Conservation (phyloP, 2,797 vertebrate species). For the Cossypha heuglini region DNA sequence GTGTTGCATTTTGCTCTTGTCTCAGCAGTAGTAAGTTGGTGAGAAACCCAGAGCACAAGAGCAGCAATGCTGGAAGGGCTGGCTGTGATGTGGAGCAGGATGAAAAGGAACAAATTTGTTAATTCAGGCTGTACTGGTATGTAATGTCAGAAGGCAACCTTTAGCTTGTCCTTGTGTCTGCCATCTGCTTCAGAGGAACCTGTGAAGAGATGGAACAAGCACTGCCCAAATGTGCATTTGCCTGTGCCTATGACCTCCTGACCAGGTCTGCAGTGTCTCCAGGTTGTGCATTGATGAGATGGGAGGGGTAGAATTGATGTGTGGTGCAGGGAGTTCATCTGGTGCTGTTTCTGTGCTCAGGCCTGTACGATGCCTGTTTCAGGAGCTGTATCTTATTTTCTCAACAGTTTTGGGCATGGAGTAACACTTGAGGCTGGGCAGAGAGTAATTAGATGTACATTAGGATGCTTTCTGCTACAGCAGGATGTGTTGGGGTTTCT, state of each 20-base stretch:
- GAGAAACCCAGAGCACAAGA: neutral
- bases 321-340: neutral
- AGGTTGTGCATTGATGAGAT: neutral
- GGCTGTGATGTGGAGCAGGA: neutral
- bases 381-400: neutral
- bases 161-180: neutral
- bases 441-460: neutral
- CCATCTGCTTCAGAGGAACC: neutral
- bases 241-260: neutral
- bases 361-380: neutral
- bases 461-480: neutral
- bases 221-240: neutral
- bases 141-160: neutral
- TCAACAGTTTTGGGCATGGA: neutral
- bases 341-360: neutral
- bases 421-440: rapidly evolving
- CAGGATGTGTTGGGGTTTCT: neutral
- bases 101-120: neutral
- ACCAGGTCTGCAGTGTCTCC: neutral
- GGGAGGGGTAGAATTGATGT: neutral
- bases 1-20: neutral
- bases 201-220: neutral
- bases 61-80: neutral
- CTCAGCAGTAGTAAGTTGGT: neutral
- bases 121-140: neutral